A percentile compares a stretch with the other conserved stretches of the same genome.
Evolutionary conservation across 1,140 invertebrate genomes (phyloP).

Genomic region (Akabosia matsudoensis): DNA sequence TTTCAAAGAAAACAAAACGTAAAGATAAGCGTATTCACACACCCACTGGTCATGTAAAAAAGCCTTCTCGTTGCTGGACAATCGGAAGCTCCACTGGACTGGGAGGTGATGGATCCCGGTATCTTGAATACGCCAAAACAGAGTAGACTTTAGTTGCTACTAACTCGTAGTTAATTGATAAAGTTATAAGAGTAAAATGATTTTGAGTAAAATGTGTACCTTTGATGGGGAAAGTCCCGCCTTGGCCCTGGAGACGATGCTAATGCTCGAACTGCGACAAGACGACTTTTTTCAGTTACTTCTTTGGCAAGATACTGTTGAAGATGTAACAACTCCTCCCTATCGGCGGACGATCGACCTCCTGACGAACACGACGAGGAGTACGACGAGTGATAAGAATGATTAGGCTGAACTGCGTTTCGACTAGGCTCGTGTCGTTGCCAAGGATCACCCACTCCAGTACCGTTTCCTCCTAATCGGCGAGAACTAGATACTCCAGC

Average conservation of each 20-base stretch:
- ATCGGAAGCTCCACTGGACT: slow-evolving; percentile 41
- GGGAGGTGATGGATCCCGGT: slow-evolving; percentile 44
- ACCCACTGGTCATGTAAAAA: slow-evolving; percentile 38
- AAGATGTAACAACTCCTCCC: slow-evolving; percentile 44
- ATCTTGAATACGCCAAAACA: slow-evolving; percentile 24
- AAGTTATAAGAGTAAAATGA: not conserved
- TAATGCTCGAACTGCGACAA: slow-evolving; percentile 40
- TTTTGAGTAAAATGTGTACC: not conserved
- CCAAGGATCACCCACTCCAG: not conserved
- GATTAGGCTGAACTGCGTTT: slow-evolving; percentile 5
- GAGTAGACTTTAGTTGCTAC: not conserved
- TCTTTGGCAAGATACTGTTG: slow-evolving; percentile 44
- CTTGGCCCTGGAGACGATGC: slow-evolving; percentile 29
- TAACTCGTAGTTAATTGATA: too few species aligned
- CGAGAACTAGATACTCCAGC: not conserved
- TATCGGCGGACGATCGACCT: slow-evolving; percentile 40
- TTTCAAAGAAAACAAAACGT: too few species aligned
- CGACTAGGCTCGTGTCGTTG: not conserved
- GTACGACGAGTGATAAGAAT: slow-evolving; percentile 34
- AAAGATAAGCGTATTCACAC: slow-evolving; percentile 7
- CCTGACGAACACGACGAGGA: slow-evolving; percentile 40
- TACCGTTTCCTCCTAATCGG: not conserved
- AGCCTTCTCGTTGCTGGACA: slow-evolving; percentile 44
- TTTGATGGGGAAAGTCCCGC: slow-evolving; percentile 5
- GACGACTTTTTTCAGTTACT: slow-evolving; percentile 42